phyloP scores from a whole-genome alignment of 2,888 invertebrate species.

The Rutpela maculata region DNA sequence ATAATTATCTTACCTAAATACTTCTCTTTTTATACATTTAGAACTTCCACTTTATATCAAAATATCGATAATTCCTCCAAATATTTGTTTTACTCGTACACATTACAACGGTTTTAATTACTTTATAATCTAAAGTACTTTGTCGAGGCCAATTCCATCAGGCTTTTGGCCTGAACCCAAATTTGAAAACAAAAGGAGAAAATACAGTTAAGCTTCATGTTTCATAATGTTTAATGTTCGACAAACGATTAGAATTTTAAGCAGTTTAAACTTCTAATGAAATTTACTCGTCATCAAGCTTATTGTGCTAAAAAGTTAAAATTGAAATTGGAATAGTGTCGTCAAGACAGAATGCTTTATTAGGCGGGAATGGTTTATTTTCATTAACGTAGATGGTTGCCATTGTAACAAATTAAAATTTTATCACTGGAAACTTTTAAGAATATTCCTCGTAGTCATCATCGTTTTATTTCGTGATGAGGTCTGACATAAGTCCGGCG shows the following conservation, averaged over 20 bases:
- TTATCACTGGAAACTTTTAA: not conserved
- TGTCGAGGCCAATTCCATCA: constrained; percentile 35
- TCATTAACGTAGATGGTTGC: constrained; percentile 12
- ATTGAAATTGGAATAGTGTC: constrained; percentile 32
- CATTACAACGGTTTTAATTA: constrained; percentile 22
- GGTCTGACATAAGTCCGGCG: not conserved
- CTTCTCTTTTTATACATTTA: not conserved
- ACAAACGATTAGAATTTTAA: constrained; percentile 47
- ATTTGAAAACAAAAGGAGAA: constrained; percentile 33
- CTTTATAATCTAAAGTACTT: constrained; percentile 15
- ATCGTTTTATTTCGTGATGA: not conserved
- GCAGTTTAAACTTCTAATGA: constrained; percentile 34
- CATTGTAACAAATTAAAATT: constrained; percentile 15
- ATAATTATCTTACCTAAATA: constrained; percentile 1
- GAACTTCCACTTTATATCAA: not conserved
- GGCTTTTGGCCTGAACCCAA: constrained; percentile 44
- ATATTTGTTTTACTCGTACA: constrained; percentile 1
- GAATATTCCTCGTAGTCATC: not conserved
- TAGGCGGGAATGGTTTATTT: constrained; percentile 22
- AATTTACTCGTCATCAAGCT: constrained; percentile 36
- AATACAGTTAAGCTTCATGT: constrained; percentile 43
- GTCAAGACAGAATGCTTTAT: constrained; percentile 6
- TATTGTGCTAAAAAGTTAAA: constrained; percentile 33
- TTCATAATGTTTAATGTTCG: constrained; percentile 46
- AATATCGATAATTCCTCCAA: not conserved